Evolutionary conservation across 1,140 invertebrate genomes (phyloP), one percentile per base, ranked within the genome.

Genomic region (Drosophila bifasciata): DNA sequence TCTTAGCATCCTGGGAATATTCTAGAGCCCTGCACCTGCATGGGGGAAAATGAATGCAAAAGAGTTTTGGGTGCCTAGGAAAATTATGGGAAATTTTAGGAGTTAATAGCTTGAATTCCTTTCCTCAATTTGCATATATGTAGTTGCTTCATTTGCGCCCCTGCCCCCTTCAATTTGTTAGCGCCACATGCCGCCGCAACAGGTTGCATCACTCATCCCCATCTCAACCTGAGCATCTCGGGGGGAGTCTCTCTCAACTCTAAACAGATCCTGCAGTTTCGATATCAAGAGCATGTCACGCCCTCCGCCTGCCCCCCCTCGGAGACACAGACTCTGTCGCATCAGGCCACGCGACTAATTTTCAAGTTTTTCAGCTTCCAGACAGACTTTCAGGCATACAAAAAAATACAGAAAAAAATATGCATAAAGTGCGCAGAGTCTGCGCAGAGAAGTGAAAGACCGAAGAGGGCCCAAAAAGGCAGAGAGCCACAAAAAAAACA

Each of bases 311-410:
- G 3, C 13, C 1, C 13, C n/a, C 41, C 41, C 36, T 19, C 7
- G 19, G 32, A 3, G 7, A 50, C 19, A 25, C 19, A 25, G 8
- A 16, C 25, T 51, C 17, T 85, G 60, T 57, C 60, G 44, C 60
- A n/a, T n/a, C n/a, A 56, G 28, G 81, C 64, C 83, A 86, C 81
- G 81, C 81, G 81, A 72, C 77, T 80, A 85, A 85, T 85, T 85
- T 86, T 61, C 80, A 64, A 68, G 72, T 86, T 66, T 85, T 64
- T 72, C 40, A 71, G 49, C 39, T 44, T 43, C 45, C 68, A 57
- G 49, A 48, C 15, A 17, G n/a, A n/a, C n/a, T n/a, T n/a, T n/a
- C n/a, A n/a, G n/a, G 23, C 19, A 21, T 0, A 39, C 55, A n/a
- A 51, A 23, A 60, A 72, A 36, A 25, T 25, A 11, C 15, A 39